Base-by-base conservation (phyloP, 2,888 invertebrate genomes). In the Lycaena phlaeas region DNA sequence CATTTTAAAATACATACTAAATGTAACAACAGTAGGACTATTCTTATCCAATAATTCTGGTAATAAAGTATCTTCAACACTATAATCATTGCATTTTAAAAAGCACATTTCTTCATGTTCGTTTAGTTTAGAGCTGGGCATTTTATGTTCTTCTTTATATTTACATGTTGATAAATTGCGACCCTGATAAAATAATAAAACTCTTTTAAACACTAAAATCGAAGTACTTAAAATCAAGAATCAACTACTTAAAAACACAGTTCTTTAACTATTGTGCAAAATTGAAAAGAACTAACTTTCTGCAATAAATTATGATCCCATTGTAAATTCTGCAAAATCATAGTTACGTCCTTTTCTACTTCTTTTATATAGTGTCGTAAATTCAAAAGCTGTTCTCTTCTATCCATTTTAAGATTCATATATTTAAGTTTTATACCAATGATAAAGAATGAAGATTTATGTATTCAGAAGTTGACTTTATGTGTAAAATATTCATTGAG, bases 321-420 rank as follows among this genome's bases (percentile, higher is more conserved):
- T 47, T 79, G 74, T 26, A 84, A 59, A 36, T 61, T 70, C 58
- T 81, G 72, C 38, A 82, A 52, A 31, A 81, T 64, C 57, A 72
- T 57, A 6, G 73, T 68, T 5, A 79, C 47, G 54, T 79, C 72
- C 30, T 65, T 69, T 47, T 82, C 72, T 14, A 72, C 44, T 27
- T 52, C 55, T 40, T 62, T 51, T 2, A 66, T 61, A 39, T 60
- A 76, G 1, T 48, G 46, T 43, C 61, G 58, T 34, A 84, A 47
- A 39, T 68, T 43, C 7, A 37, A 30, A 51, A 84, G 47, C 11
- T 77, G 54, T 40, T 60, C 49, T 29, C 47, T 43, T 44, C 79
- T 64, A 41, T 48, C 49, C 34, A 6, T 64, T 57, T 71, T 76
- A 73, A 42, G 29, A 11, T 36, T 6, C 7, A n/a, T n/a, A n/a